Conservation (phyloP, 2,888 invertebrate species). For the Stratiomys singularior region DNA sequence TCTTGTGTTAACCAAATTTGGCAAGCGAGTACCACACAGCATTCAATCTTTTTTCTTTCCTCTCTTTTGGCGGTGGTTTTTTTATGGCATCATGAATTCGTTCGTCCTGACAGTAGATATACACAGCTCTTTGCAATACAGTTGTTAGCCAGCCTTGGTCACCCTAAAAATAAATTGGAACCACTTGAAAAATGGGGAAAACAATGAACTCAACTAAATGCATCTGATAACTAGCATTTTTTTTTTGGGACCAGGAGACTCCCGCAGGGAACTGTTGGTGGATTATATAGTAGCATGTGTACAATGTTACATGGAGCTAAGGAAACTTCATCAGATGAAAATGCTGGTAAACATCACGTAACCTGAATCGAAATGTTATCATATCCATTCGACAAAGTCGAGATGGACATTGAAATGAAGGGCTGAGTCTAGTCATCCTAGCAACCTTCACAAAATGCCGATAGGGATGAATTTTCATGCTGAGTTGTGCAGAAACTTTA, state of each 20-base stretch:
- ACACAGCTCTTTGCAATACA: background rate
- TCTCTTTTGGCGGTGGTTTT: too few species aligned
- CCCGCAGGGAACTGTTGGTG: too few species aligned
- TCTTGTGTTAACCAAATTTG: conserved; percentile 31
- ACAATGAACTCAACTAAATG: conserved; percentile 27
- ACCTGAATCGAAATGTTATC: conserved; percentile 9
- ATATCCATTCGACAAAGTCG: background rate
- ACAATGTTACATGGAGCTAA: background rate
- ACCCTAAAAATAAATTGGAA: conserved; percentile 23
- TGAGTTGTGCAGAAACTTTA: conserved; percentile 27
- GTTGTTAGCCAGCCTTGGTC: background rate
- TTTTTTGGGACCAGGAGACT: background rate
- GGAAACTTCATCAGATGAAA: conserved; percentile 8
- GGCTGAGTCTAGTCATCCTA: background rate
- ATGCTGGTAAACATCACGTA: conserved; percentile 27
- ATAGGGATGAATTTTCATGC: conserved; percentile 13
- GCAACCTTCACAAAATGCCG: background rate
- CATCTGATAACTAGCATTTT: conserved; percentile 24
- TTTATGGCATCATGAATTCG: conserved; percentile 10
- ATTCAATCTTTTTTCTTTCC: conserved; percentile 27
- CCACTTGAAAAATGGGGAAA: conserved; percentile 33
- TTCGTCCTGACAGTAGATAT: background rate
- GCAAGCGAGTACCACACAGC: conserved; percentile 25
- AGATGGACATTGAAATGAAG: background rate
- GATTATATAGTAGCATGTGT: background rate